Evolutionary conservation across 2,113 vertebrate genomes (phyloP).

Genomic region (Electrona antarctica): DNA sequence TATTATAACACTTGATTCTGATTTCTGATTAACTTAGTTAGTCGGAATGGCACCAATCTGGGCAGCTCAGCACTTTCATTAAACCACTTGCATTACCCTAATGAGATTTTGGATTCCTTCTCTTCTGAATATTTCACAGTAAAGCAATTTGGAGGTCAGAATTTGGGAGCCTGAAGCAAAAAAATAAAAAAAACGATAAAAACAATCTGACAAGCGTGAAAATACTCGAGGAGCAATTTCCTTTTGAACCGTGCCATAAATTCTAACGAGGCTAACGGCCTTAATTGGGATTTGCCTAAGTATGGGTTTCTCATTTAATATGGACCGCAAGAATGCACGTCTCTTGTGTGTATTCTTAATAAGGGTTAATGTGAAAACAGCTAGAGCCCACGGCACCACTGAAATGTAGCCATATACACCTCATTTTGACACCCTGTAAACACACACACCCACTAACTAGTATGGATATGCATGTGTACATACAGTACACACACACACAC

Average conservation of each 20-base stretch:
- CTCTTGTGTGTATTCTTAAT: constrained; percentile 29
- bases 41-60: constrained; percentile 44
- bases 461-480: constrained; percentile 13
- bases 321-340: constrained; percentile 63
- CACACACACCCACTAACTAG: constrained; percentile 15
- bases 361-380: constrained; percentile 49
- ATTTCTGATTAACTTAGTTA: constrained; percentile 32
- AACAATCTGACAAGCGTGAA: constrained; percentile 49
- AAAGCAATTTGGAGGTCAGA: constrained; percentile 64
- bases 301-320: constrained; percentile 68
- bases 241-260: constrained; percentile 74
- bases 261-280: constrained; percentile 71
- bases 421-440: constrained; percentile 25
- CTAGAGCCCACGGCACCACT: constrained; percentile 48
- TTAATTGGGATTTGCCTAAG: constrained; percentile 71
- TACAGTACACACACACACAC: background rate
- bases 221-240: constrained; percentile 62
- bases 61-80: constrained; percentile 41
- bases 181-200: too few relatives aligned
- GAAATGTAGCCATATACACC: constrained; percentile 47
- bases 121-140: constrained; percentile 51
- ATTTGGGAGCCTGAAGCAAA: constrained; percentile 63
- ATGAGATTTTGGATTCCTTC: constrained; percentile 71
- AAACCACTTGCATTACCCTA: constrained; percentile 59
- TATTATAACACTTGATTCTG: background rate